phyloP scores from a whole-genome alignment of 2,797 vertebrate species.

The Poeciliopsis gracilis region DNA sequence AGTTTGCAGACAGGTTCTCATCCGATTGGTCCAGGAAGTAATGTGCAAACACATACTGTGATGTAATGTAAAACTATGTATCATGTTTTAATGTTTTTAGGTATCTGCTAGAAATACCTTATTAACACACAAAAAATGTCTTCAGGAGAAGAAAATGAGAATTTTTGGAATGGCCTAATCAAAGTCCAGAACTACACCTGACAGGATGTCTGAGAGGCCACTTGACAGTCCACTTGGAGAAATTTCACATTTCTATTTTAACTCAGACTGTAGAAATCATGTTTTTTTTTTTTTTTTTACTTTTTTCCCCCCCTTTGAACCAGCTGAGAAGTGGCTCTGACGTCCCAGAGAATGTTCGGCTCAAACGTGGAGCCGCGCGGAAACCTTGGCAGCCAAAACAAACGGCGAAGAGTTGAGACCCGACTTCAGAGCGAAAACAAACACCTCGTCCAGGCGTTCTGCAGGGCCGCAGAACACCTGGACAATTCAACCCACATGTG shows the following conservation, averaged over 20 bases:
- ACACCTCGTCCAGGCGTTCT: conserved; percentile 25
- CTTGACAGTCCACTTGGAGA: not conserved
- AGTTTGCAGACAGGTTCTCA: not conserved
- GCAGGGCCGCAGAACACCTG: conserved; percentile 75
- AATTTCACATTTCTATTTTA: not conserved
- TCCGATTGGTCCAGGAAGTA: not conserved
- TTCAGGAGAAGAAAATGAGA: not conserved
- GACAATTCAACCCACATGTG: conserved; percentile 83
- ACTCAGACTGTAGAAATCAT: not conserved
- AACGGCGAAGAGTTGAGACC: not conserved
- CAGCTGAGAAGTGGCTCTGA: not conserved
- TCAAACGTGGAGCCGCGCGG: not conserved
- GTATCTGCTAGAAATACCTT: not conserved
- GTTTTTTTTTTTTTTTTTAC: too few species aligned
- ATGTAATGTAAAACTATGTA: too few species aligned
- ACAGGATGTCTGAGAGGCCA: not conserved
- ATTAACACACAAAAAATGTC: not conserved
- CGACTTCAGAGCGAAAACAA: conserved; percentile 16
- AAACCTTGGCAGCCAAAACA: not conserved
- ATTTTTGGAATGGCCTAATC: not conserved
- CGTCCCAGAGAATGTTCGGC: not conserved
- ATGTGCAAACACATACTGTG: not conserved
- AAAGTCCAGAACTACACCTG: not conserved
- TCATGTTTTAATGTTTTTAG: too few species aligned
- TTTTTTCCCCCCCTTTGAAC: not conserved